Percentiles rank a stretch among this genome's conserved stretches.
These are phyloP conservation scores for Tetraneura akinire DNA, from an alignment of 1,140 invertebrate genomes.

Conservation along the genomic window DNA sequence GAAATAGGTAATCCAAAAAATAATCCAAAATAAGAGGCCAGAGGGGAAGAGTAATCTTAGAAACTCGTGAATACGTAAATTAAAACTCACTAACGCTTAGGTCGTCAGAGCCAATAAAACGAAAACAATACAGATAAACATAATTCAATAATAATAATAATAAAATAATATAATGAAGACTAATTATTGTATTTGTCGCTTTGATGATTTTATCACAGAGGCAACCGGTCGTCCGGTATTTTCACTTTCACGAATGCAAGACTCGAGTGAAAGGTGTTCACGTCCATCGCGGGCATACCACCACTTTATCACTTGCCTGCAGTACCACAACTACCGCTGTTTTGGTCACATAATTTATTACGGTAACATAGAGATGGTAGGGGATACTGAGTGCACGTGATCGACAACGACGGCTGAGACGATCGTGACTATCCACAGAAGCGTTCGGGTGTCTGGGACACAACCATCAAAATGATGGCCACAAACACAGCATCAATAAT, in stretches of 20 bases:
- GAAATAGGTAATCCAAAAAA: too few species aligned
- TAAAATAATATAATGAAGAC: too few species aligned
- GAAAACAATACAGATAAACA: too few species aligned
- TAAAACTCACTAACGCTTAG: too few species aligned
- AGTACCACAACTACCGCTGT: neutral
- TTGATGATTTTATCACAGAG: too few species aligned
- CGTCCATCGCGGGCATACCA: neutral
- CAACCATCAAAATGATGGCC: conserved; percentile 28
- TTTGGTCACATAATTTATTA: too few species aligned
- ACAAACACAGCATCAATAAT: neutral
- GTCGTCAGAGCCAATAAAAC: too few species aligned
- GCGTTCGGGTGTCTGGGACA: conserved; percentile 35
- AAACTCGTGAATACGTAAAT: too few species aligned
- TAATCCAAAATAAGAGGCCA: too few species aligned
- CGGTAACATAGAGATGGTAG: neutral
- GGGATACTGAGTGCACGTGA: neutral
- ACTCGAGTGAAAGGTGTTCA: conserved; percentile 21
- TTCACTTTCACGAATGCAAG: conserved; percentile 32
- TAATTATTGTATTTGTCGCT: too few species aligned
- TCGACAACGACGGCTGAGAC: neutral
- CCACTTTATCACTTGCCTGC: neutral
- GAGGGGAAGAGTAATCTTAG: too few species aligned
- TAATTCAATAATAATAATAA: too few species aligned
- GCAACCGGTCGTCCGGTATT: conserved; percentile 37
- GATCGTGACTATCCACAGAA: neutral